Conservation (phyloP, 2,888 invertebrate species). For the Theretra japonica region DNA sequence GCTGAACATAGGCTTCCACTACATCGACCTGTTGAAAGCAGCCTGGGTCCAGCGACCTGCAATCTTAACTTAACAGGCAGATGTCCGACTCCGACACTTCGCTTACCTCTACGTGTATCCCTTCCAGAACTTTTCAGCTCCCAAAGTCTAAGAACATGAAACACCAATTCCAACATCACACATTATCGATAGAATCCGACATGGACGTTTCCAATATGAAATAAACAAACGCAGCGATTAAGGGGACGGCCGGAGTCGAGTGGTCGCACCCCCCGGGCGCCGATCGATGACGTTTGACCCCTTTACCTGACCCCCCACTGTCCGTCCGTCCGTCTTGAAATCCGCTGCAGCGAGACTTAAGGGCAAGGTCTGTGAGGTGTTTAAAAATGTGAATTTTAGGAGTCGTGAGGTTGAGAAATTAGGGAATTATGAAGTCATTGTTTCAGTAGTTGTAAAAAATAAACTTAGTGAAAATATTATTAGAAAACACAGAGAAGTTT, state of each 20-base stretch:
- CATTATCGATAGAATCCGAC: constrained; percentile 23
- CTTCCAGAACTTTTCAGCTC: too few relatives aligned
- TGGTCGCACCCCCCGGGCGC: constrained; percentile 41
- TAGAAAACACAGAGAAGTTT: too few relatives aligned
- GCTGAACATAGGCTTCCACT: too few relatives aligned
- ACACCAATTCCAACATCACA: background rate
- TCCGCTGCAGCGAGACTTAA: constrained; percentile 70
- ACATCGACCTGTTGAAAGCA: too few relatives aligned
- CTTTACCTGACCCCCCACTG: constrained; percentile 77
- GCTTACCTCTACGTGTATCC: too few relatives aligned
- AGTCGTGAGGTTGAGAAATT: background rate
- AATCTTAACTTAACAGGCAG: too few relatives aligned
- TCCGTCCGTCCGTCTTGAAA: constrained; percentile 74
- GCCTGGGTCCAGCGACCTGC: too few relatives aligned
- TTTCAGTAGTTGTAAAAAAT: background rate
- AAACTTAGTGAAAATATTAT: too few relatives aligned
- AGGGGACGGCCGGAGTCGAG: constrained; percentile 43
- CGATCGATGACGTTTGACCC: constrained; percentile 83
- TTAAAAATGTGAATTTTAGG: too few relatives aligned
- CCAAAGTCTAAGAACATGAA: background rate
- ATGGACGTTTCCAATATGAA: constrained; percentile 45
- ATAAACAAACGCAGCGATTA: constrained; percentile 52
- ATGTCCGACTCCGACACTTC: too few relatives aligned
- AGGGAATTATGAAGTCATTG: too few relatives aligned
- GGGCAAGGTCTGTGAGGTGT: constrained; percentile 47